Evolutionary conservation across 2,797 vertebrate genomes (phyloP), one percentile per base, ranked within the genome.

Genomic region (Mus caroli): DNA sequence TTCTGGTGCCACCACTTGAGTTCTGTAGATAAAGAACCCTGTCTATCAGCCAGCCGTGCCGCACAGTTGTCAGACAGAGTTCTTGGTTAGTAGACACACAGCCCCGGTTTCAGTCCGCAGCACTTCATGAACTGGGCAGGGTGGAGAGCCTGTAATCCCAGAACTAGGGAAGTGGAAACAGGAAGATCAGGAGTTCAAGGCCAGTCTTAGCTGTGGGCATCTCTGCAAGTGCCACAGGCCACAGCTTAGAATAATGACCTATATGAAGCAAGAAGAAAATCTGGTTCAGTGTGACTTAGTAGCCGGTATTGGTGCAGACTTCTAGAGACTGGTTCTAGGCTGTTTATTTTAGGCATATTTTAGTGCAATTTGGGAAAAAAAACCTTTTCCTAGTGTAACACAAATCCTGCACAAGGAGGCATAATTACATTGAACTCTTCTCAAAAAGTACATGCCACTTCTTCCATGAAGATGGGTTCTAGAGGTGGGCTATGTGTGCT

Each of bases 21-120:
- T 92, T 89, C 88, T 96, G 94, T 95, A 24, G 9, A 43, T 24
- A 69, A 88, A 95, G 88, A 67, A 58, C 73, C 9, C 10, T 67
- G 28, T 4, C 10, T 67, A 54, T 31, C n/a, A 88, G 52, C 26
- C 31, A 17, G n/a, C 15, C 31, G 14, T 87, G 14, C 24, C 43
- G 5, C 26, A 13, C 28, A 43, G n/a, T 58, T 20, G 24, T 56
- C 26, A 31, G 52, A 43, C 26, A 31, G 52, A 43, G 50, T 56
- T 24, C 67, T 43, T 56, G n/a, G 0, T 56, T 75, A 43, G 15
- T 1, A 1, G 14, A 22, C 52, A 43, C 3, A 75, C 19, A 75
- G 17, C 10, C 50, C 52, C 73, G 8, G 24, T 54, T 75, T 56
- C 13, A 37, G 64, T 69, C 22, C 13, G 7, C 20, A 71, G 2